A percentile compares a stretch with the other conserved stretches of the same genome.
Conservation (phyloP, 2,888 invertebrate genomes). For the Drosophila fungiperda region DNA sequence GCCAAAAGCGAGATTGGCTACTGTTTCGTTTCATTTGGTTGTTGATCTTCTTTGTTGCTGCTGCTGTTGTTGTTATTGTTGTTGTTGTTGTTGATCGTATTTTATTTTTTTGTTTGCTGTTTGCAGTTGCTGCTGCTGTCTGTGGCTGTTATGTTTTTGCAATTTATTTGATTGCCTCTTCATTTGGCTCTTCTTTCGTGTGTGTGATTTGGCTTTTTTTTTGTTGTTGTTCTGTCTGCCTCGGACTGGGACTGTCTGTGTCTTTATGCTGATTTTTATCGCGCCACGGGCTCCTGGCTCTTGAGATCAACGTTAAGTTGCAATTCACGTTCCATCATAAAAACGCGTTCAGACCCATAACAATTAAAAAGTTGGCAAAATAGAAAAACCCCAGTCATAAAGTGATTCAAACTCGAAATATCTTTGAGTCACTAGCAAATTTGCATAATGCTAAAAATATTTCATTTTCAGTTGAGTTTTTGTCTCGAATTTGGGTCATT, state of each 20-base stretch:
- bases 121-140: conserved; percentile 6
- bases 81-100: conserved; percentile 43
- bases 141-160: conserved; percentile 45
- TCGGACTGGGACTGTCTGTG: conserved; percentile 9
- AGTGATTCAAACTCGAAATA: conserved; percentile 49
- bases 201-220: background rate
- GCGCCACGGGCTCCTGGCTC: conserved; percentile 45
- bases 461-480: background rate
- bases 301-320: conserved; percentile 65
- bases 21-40: conserved; percentile 63
- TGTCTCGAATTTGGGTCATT: conserved; percentile 1
- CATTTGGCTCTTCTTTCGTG: conserved; percentile 35
- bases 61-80: conserved; percentile 2
- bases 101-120: conserved; percentile 22
- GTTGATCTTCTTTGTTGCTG: conserved; percentile 25
- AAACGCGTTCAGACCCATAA: conserved; percentile 73
- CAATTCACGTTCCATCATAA: conserved; percentile 78
- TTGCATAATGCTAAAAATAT: conserved; percentile 10
- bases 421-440: conserved; percentile 9
- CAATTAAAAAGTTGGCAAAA: conserved; percentile 56
- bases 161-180: conserved; percentile 79
- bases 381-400: conserved; percentile 42
- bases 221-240: background rate
- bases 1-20: conserved; percentile 50
- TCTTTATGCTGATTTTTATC: conserved; percentile 36